Evolutionary conservation across 2,888 invertebrate genomes (phyloP), one percentile per base, ranked within the genome.

Genomic region (Nephrotoma guestfalica): DNA sequence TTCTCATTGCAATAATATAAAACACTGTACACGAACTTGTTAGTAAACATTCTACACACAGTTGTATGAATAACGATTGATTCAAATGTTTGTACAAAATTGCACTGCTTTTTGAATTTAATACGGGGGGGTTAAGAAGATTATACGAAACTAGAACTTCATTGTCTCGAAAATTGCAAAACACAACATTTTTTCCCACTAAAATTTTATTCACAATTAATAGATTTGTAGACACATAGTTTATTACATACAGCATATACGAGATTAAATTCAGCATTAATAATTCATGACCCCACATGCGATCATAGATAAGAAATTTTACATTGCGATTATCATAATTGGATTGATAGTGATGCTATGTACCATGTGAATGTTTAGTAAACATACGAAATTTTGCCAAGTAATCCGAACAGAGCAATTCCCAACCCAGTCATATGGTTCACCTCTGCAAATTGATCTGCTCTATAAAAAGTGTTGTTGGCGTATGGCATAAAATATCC

Each of bases 381-480:
- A 41, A 43, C 15, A 85, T 71, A 71, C 30, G 71, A 30, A 71
- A 86, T 86, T 86, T 86, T 45, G 30, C 43, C 43, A 86, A 45
- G 30, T 45, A 86, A 40, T 13, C 45, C 86, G 30, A 86, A 13
- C 40, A 45, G 40, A 11, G 86, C 86, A 47, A 86, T 45, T 18
- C 86, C 86, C 40, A 86, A 30, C 3, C 86, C 86, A 15, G 86
- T 45, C 86, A 86, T 86, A 86, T 86, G 86, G 47, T 86, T 45
- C 4, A 47, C 30, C 30, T 71, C 71, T 1, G 71, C 71, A 71
- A 30, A 47, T 11, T 47, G 40, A 30, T 86, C n/a, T 9, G 6
- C 45, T 30, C 40, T 13, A 40, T 7, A 30, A 3, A 84, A n/a
- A 5, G 84, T 6, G 47, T 1, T 9, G 11, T 86, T 47, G 6